These are phyloP conservation scores for Tenthredo scrophulariae DNA, from an alignment of 2,888 invertebrate species.

Conservation along the genomic window DNA sequence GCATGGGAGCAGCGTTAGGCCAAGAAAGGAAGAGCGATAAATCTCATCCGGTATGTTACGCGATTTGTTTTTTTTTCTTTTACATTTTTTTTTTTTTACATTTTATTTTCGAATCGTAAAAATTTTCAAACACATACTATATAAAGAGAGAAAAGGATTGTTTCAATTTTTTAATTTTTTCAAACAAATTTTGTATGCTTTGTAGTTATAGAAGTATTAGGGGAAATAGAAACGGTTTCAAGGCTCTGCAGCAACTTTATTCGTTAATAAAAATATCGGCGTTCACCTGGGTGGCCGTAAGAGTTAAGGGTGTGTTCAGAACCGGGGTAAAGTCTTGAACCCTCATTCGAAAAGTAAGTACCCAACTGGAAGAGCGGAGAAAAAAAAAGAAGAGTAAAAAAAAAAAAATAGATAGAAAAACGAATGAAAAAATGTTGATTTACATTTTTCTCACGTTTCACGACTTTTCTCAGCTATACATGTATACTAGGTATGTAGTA, in stretches of 20 bases:
- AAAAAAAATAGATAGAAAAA: not conserved
- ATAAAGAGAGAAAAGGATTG: too few relatives aligned
- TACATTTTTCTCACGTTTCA: not conserved
- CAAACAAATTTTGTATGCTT: too few relatives aligned
- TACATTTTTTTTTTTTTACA: not conserved
- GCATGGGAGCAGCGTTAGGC: not conserved
- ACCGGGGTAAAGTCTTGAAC: slow-evolving; percentile 8
- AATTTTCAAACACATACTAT: too few relatives aligned
- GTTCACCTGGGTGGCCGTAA: slow-evolving; percentile 14
- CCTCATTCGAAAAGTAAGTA: not conserved
- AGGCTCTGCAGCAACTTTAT: not conserved
- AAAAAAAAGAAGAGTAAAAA: not conserved
- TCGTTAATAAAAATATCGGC: slow-evolving; percentile 3
- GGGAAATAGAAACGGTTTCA: not conserved
- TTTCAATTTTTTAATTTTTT: not conserved
- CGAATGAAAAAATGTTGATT: not conserved
- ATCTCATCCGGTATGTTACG: not conserved
- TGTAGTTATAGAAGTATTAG: not conserved
- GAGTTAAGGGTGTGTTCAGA: not conserved
- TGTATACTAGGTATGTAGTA: too few relatives aligned
- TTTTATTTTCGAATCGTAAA: not conserved
- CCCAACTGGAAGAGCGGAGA: not conserved
- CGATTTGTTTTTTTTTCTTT: not conserved
- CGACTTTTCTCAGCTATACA: not conserved
- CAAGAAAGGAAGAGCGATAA: slow-evolving; percentile 15